Evolutionary conservation across 2,113 vertebrate species (phyloP).

Genomic region (Phrynosoma blainvillii): DNA sequence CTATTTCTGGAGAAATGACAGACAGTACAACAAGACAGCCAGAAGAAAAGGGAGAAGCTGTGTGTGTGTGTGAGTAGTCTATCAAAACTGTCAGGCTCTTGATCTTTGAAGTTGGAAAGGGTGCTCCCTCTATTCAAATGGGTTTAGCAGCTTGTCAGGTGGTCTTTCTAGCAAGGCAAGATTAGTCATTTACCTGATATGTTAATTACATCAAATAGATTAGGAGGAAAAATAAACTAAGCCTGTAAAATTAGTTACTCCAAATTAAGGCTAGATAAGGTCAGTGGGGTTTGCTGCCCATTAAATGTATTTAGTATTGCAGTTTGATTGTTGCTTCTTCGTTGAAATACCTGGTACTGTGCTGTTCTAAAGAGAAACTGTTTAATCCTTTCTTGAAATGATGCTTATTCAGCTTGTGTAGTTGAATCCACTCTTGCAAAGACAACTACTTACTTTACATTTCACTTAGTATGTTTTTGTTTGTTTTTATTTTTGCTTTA

Average conservation of each 20-base stretch:
- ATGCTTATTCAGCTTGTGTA: background rate
- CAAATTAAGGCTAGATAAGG: background rate
- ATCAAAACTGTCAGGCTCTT: constrained; percentile 56
- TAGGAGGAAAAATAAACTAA: background rate
- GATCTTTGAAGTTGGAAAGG: constrained; percentile 36
- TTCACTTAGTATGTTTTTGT: background rate
- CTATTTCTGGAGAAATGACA: constrained; percentile 8
- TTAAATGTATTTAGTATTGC: background rate
- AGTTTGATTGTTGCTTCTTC: background rate
- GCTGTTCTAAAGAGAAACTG: too few species aligned
- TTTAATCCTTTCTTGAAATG: background rate
- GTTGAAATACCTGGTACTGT: background rate
- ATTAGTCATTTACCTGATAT: background rate
- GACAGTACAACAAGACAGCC: background rate
- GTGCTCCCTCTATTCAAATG: constrained; percentile 39
- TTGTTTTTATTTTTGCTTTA: background rate
- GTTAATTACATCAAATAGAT: background rate
- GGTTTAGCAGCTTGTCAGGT: constrained; percentile 30
- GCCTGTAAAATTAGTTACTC: too few species aligned
- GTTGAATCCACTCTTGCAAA: background rate
- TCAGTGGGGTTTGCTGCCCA: background rate
- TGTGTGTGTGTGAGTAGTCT: constrained; percentile 29
- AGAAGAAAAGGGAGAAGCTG: background rate
- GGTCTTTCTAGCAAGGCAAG: constrained; percentile 32
- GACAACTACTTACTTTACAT: background rate